phyloP scores from a whole-genome alignment of 1,140 invertebrate genomes.

The Orchesella cincta region DNA sequence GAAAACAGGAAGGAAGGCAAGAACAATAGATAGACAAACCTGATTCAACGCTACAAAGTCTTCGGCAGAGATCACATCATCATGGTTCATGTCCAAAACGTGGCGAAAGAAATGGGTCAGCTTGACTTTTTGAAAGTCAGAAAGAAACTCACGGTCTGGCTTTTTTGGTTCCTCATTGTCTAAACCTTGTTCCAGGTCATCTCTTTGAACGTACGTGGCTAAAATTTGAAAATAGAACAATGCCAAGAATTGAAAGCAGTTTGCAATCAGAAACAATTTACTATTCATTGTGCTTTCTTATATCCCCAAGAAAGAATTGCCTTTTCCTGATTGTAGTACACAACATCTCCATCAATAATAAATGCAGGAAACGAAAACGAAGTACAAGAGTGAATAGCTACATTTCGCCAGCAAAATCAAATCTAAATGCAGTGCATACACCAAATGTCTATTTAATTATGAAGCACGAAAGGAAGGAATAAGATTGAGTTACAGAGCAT shows the following conservation, averaged over 20 bases:
- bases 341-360: no score
- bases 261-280: neutral
- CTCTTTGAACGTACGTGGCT: slow-evolving; percentile 45
- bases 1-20: no score
- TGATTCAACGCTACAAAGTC: slow-evolving; percentile 71
- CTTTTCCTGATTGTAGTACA: no score
- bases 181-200: slow-evolving; percentile 25
- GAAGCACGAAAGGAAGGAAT: neutral
- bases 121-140: slow-evolving; percentile 67
- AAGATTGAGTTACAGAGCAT: no score
- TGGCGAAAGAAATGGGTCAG: slow-evolving; percentile 69
- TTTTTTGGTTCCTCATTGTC: slow-evolving; percentile 12
- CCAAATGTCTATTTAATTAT: neutral
- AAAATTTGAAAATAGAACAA: neutral
- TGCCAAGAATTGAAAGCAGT: slow-evolving; percentile 6
- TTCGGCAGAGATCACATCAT: slow-evolving; percentile 68
- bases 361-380: no score
- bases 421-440: neutral
- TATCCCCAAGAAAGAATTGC: neutral
- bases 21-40: slow-evolving; percentile 56
- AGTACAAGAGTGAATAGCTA: no score
- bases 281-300: neutral
- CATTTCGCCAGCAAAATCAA: neutral
- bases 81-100: slow-evolving; percentile 68
- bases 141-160: slow-evolving; percentile 59